phyloP scores from a whole-genome alignment of 2,797 vertebrate genomes.

The Sebastes jordani region DNA sequence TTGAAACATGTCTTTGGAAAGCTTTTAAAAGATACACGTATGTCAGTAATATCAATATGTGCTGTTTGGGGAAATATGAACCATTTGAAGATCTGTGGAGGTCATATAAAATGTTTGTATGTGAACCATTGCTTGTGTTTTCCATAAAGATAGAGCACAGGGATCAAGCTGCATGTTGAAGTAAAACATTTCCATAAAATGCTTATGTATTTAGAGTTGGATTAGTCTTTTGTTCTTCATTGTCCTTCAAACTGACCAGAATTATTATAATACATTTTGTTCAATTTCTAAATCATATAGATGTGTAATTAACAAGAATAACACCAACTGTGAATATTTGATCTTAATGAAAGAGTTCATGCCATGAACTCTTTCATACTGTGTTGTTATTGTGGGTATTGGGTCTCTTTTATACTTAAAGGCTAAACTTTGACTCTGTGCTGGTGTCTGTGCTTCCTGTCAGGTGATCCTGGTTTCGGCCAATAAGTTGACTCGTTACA shows the following conservation, averaged over 20 bases:
- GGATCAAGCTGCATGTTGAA: background rate
- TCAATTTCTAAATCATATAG: too few species aligned
- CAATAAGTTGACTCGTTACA: constrained; percentile 97
- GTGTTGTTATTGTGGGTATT: background rate
- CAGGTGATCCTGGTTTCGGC: constrained; percentile 99
- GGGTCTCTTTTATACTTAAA: background rate
- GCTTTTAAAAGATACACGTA: background rate
- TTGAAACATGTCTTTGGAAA: background rate
- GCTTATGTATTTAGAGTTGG: background rate
- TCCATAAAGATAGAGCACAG: background rate
- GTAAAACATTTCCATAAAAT: background rate
- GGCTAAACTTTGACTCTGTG: background rate
- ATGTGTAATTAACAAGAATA: background rate
- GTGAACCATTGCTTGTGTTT: background rate
- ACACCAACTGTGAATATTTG: background rate
- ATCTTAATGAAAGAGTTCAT: background rate
- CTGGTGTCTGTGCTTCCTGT: background rate
- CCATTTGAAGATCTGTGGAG: background rate
- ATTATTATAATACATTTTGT: too few species aligned
- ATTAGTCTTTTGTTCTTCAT: background rate
- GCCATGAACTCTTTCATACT: background rate
- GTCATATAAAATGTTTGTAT: background rate
- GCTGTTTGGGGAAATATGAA: background rate
- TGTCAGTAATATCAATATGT: background rate
- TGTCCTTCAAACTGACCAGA: background rate